phyloP scores from a whole-genome alignment of 2,113 vertebrate genomes.

The Pluvialis apricaria region DNA sequence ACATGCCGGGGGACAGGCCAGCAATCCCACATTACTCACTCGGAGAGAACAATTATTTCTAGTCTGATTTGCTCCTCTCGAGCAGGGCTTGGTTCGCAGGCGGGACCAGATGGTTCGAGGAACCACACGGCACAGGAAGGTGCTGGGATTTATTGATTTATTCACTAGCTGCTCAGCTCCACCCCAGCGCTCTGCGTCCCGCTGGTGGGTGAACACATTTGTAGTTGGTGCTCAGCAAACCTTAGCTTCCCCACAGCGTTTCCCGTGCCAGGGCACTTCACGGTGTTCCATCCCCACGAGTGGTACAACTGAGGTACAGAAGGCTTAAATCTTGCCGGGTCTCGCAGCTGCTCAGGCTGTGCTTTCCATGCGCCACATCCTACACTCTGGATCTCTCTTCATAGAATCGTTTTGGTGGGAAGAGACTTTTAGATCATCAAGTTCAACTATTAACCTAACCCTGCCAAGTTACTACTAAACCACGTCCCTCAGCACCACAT shows the following conservation, averaged over 20 bases:
- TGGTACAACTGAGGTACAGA: background rate
- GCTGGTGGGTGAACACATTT: background rate
- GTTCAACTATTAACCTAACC: background rate
- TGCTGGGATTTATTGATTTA: background rate
- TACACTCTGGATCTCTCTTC: background rate
- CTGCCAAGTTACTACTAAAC: background rate
- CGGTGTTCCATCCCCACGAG: fast-evolving
- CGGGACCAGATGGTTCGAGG: background rate
- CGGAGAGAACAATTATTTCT: background rate
- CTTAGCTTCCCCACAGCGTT: background rate
- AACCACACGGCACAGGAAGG: background rate
- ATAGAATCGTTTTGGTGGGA: background rate
- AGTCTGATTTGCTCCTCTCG: background rate
- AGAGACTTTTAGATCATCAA: background rate
- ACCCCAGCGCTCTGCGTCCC: fast-evolving
- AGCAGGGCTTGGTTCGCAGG: background rate
- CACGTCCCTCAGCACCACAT: background rate
- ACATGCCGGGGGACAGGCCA: background rate
- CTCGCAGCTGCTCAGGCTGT: background rate
- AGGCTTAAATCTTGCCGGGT: background rate
- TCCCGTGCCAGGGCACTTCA: background rate
- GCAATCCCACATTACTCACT: background rate
- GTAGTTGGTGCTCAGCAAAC: background rate
- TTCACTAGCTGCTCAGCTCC: background rate
- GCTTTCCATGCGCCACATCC: fast-evolving